Evolutionary conservation across 2,888 invertebrate genomes (phyloP), one percentile per base, ranked within the genome.

Genomic region (Leptothorax acervorum): DNA sequence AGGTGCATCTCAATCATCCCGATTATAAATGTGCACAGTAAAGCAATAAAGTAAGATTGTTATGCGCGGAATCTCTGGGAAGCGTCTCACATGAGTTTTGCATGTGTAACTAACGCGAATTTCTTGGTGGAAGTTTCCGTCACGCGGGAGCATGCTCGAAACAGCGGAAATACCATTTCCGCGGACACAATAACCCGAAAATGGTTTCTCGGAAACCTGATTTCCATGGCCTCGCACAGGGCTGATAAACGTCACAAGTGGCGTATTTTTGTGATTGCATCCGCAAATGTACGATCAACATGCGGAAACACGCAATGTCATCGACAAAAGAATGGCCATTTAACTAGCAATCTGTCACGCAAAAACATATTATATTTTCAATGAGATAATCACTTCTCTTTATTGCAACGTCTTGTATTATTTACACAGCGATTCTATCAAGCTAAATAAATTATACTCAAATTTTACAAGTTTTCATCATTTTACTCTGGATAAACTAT

Each of bases 81-180:
- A 76, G n/a, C 15, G 28, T 18, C n/a, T 62, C n/a, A 23, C 42
- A 55, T 9, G 42, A 78, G 55, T 53, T 53, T 65, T 28, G 42
- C n/a, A 57, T 66, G 28, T 76, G 28, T 39, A 65, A 76, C 65
- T 76, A 76, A 66, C 28, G 28, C 66, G 55, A 78, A 68, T 45
- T 78, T 68, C 76, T 78, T 55, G 76, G 42, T n/a, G 76, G 42
- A 78, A 55, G 76, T 55, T 78, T 55, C 68, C 55, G 28, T 31
- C 42, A 18, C 42, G 28, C 42, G n/a, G 42, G 55, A 68, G 68
- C n/a, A 53, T 55, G 53, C 42, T 68, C 55, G 76, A 55, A 78
- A 78, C 68, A 78, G 53, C 66, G 76, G 68, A 66, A 78, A 78
- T 68, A 53, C 28, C 68, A 78, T 78, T 78, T 78, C 39, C 76